Conservation (phyloP, 2,113 vertebrate genomes). For the Dipodomys merriami region DNA sequence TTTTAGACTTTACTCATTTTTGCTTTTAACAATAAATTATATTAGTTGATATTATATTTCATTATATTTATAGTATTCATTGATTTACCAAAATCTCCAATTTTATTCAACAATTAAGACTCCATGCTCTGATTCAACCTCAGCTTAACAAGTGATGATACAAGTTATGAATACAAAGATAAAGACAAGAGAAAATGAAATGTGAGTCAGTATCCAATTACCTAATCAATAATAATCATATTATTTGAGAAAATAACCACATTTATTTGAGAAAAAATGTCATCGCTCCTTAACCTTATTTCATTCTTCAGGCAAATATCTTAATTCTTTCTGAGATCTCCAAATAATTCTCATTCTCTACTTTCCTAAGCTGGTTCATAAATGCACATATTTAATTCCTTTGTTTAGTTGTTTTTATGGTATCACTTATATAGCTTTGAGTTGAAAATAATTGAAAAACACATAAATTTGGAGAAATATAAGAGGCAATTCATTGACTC, state of each 20-base stretch:
- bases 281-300: not conserved
- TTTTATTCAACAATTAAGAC: not conserved
- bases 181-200: constrained; percentile 21
- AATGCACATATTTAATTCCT: not conserved
- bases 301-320: not conserved
- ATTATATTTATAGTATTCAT: not conserved
- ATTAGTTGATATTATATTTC: not conserved
- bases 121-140: not conserved
- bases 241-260: not conserved
- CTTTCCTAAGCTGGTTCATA: not conserved
- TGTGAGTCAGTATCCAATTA: not conserved
- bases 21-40: not conserved
- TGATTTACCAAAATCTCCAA: not conserved
- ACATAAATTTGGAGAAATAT: not conserved
- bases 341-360: not conserved
- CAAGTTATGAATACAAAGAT: not conserved
- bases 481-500: not conserved
- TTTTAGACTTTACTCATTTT: not conserved
- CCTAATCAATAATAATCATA: not conserved
- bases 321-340: not conserved
- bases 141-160: not conserved
- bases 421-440: not conserved
- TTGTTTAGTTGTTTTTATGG: not conserved
- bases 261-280: not conserved
- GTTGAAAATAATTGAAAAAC: not conserved